Base-by-base conservation (phyloP, 2,888 invertebrate genomes). In the Carcina quercana region DNA sequence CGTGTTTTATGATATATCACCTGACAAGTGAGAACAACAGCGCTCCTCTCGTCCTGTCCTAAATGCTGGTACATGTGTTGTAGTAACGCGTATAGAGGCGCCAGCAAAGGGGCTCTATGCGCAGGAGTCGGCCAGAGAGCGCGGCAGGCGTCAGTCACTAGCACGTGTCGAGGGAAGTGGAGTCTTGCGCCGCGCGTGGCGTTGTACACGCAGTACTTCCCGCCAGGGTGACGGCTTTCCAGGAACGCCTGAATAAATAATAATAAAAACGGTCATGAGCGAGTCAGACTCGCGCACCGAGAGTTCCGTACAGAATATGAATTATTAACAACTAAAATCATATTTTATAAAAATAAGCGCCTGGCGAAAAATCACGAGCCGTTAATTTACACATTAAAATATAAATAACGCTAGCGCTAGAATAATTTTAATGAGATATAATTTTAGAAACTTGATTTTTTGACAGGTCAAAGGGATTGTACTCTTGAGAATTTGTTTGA, bases 11-110 rank as follows among this genome's bases (percentile, higher is more conserved):
- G n/a, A n/a, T n/a, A n/a, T n/a, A n/a, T 83, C 59, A 93, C 94
- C 76, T 88, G 87, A 55, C 95, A 95, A 48, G 94, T 93, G 25
- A 98, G 88, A 26, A 95, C 91, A 30, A 92, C 88, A 15, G 96
- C 90, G 59, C 93, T 93, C 48, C 91, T 88, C 7, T 92, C 90
- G 61, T 96, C 94, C 37, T 92, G 91, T 27, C 89, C 88, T 27
- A 97, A 83, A 73, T 93, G 95, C 45, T 92, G 90, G 74, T 94
- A 94, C 87, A 96, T 94, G 62, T 94, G 94, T 55, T 94, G 92
- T 55, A 95, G 91, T 24, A 96, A 82, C 31, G 91, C 91, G 70
- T 94, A 95, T 29, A 94, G 80, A 0, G 92, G 91, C 31, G 92
- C 89, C 14, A 97, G 82, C 26, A 94, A 79, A 0, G 96, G 97